These are phyloP conservation scores for Hofmannophila pseudospretella DNA, from an alignment of 2,888 invertebrate species.

Conservation along the genomic window DNA sequence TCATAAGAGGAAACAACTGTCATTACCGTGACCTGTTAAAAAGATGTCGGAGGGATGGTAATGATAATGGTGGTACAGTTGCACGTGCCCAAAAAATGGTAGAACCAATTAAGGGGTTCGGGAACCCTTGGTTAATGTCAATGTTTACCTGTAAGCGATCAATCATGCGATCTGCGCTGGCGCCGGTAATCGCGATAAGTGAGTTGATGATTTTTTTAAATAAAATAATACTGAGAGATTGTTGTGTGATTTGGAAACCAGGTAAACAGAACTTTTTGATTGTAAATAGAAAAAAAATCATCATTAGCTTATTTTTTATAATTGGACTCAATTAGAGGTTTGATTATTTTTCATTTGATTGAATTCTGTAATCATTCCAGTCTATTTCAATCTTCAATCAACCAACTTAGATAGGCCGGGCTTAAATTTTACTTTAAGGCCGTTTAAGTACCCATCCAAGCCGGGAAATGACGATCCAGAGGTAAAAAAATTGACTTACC, in stretches of 20 bases:
- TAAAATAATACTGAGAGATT: background rate
- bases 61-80: constrained; percentile 5
- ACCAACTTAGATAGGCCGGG: too few relatives aligned
- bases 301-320: too few relatives aligned
- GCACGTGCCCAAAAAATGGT: constrained; percentile 25
- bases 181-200: constrained; percentile 28
- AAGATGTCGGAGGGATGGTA: background rate
- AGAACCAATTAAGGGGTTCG: constrained; percentile 36
- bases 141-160: constrained; percentile 39
- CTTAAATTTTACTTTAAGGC: too few relatives aligned
- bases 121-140: constrained; percentile 15
- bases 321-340: too few relatives aligned
- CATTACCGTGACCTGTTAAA: background rate
- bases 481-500: too few relatives aligned
- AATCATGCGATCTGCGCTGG: constrained; percentile 39
- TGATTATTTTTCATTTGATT: too few relatives aligned
- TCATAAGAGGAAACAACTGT: background rate
- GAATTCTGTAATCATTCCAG: too few relatives aligned
- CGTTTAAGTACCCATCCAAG: too few relatives aligned
- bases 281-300: too few relatives aligned
- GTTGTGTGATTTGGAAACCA: background rate
- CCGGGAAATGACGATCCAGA: too few relatives aligned
- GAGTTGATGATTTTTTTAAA: background rate
- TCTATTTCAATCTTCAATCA: too few relatives aligned
- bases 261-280: too few relatives aligned